These are phyloP conservation scores for Tenualosa ilisha DNA, from an alignment of 2,797 vertebrate species.

Conservation along the genomic window DNA sequence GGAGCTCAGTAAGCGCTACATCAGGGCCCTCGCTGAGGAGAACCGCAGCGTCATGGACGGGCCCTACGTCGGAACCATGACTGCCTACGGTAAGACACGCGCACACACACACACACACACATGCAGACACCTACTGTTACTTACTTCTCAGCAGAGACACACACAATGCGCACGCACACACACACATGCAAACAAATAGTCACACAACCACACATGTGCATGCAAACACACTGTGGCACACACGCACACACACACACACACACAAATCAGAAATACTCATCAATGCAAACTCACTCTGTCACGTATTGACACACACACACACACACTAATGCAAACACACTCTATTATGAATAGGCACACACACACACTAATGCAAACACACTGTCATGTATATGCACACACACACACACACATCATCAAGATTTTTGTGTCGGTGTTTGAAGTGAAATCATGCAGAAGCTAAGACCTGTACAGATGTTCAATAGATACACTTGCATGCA, in stretches of 20 bases:
- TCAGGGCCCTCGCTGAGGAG: constrained; percentile 96
- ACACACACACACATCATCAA: background rate
- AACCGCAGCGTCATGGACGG: constrained; percentile 96
- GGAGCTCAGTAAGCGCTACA: constrained; percentile 98
- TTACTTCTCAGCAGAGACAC: background rate
- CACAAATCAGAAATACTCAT: no score
- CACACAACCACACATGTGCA: background rate
- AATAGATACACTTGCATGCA: no score
- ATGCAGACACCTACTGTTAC: background rate
- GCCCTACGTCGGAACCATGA: constrained; percentile 97
- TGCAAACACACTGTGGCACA: background rate
- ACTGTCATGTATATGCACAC: no score
- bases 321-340: no score
- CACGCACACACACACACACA: background rate
- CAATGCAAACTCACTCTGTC: no score
- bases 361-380: background rate
- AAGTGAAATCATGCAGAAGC: no score
- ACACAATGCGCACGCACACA: background rate
- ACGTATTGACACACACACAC: no score
- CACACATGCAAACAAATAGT: background rate
- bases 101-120: background rate
- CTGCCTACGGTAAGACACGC: constrained; percentile 85
- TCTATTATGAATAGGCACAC: no score
- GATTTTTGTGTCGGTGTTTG: no score
- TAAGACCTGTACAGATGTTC: no score